phyloP scores from a whole-genome alignment of 2,113 vertebrate species.

The Embiotoca jacksoni region DNA sequence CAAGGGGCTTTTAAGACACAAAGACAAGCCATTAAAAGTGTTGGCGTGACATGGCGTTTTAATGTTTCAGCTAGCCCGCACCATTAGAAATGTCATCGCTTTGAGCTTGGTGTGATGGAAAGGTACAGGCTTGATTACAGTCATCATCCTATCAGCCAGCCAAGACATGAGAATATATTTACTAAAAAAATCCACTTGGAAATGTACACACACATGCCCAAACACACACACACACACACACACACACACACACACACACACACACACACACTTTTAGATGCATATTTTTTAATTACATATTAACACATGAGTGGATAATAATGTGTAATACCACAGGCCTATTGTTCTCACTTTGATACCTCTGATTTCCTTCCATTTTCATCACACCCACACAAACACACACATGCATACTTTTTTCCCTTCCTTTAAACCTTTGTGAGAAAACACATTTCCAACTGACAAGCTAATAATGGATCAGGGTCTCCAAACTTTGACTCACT shows the following conservation, averaged over 20 bases:
- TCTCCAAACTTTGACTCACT: background rate
- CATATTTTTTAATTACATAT: too few species aligned
- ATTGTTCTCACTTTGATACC: constrained; percentile 25
- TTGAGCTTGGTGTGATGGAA: constrained; percentile 61
- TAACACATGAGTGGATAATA: too few species aligned
- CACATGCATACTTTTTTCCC: too few species aligned
- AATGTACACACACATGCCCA: constrained; percentile 25
- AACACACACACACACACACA: constrained; percentile 9
- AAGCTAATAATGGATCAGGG: background rate
- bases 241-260: too few species aligned
- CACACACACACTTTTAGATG: too few species aligned
- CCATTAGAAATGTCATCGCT: constrained; percentile 75
- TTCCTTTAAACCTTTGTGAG: too few species aligned
- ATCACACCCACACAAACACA: background rate
- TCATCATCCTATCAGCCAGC: constrained; percentile 66
- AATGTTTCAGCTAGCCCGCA: constrained; percentile 69
- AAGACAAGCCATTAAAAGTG: constrained; percentile 75
- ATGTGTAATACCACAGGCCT: constrained; percentile 8
- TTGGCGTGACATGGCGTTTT: constrained; percentile 70
- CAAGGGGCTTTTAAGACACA: constrained; percentile 72
- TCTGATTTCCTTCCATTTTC: background rate
- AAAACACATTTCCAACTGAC: background rate
- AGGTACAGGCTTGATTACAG: constrained; percentile 69
- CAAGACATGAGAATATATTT: constrained; percentile 41
- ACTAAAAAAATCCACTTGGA: constrained; percentile 23